Conservation (phyloP, 2,888 invertebrate species). For the Tachina fera region DNA sequence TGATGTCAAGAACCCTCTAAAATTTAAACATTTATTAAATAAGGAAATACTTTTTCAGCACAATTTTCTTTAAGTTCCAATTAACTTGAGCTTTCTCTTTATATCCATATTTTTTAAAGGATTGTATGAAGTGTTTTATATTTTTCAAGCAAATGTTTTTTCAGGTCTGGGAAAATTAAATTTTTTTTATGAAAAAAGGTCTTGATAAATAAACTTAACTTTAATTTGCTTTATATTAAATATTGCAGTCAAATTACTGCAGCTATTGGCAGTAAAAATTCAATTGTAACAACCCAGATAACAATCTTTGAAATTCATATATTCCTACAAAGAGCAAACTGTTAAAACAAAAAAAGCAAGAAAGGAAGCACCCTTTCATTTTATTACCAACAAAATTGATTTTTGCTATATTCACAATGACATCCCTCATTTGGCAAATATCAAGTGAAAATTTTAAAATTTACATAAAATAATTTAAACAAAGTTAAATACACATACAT, state of each 20-base stretch:
- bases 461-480: conserved; percentile 27
- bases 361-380: conserved; percentile 39
- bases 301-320: conserved; percentile 13
- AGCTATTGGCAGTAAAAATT: conserved; percentile 21
- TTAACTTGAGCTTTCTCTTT: too few relatives aligned
- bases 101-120: too few relatives aligned
- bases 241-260: not conserved
- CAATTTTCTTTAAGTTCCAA: too few relatives aligned
- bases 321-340: not conserved
- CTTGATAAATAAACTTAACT: conserved; percentile 6
- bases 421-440: conserved; percentile 54
- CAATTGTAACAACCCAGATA: conserved; percentile 51
- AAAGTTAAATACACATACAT: conserved; percentile 4
- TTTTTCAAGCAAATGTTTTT: too few relatives aligned
- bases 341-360: too few relatives aligned
- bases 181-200: not conserved
- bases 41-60: too few relatives aligned
- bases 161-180: too few relatives aligned
- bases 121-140: too few relatives aligned
- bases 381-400: conserved; percentile 64
- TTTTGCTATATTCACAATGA: conserved; percentile 54
- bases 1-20: too few relatives aligned
- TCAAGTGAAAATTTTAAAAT: conserved; percentile 37
- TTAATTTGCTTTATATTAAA: conserved; percentile 21
- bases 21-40: too few relatives aligned